These are phyloP conservation scores for Arrhopalites spinosus DNA, from an alignment of 2,888 invertebrate genomes.

Conservation along the genomic window DNA sequence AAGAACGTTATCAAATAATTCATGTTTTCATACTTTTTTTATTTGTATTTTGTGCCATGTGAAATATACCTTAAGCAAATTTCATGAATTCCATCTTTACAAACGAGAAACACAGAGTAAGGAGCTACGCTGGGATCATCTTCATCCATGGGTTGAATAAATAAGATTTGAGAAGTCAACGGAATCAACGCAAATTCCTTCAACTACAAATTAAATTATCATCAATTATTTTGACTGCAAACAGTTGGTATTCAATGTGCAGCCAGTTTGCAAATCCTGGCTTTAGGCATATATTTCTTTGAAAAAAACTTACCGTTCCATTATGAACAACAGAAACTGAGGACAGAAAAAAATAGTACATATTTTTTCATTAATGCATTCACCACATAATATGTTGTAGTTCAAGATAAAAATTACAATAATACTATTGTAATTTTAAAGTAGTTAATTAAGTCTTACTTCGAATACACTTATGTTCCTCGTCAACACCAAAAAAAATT, in stretches of 20 bases:
- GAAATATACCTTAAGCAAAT: conserved; percentile 41
- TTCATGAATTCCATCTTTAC: conserved; percentile 49
- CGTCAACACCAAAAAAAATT: conserved; percentile 53
- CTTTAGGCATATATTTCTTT: neutral
- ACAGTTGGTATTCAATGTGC: too few species aligned
- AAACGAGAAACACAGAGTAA: conserved; percentile 52
- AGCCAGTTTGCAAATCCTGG: too few species aligned
- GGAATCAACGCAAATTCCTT: conserved; percentile 54
- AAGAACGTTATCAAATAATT: too few species aligned
- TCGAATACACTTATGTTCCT: conserved; percentile 43
- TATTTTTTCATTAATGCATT: too few species aligned
- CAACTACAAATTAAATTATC: conserved; percentile 40
- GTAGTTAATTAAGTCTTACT: too few species aligned
- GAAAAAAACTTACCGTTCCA: conserved; percentile 42
- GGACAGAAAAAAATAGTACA: too few species aligned
- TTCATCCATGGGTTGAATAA: conserved; percentile 48
- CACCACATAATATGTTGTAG: too few species aligned
- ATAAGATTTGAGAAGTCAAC: conserved; percentile 43
- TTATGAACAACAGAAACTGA: conserved; percentile 49
- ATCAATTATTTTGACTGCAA: neutral
- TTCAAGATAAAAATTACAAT: too few species aligned
- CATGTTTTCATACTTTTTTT: neutral
- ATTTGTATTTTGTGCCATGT: neutral
- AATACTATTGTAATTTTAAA: too few species aligned
- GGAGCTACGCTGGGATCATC: conserved; percentile 41